These are phyloP conservation scores for Sminthurinus aureus DNA, from an alignment of 2,888 invertebrate species.

Conservation along the genomic window DNA sequence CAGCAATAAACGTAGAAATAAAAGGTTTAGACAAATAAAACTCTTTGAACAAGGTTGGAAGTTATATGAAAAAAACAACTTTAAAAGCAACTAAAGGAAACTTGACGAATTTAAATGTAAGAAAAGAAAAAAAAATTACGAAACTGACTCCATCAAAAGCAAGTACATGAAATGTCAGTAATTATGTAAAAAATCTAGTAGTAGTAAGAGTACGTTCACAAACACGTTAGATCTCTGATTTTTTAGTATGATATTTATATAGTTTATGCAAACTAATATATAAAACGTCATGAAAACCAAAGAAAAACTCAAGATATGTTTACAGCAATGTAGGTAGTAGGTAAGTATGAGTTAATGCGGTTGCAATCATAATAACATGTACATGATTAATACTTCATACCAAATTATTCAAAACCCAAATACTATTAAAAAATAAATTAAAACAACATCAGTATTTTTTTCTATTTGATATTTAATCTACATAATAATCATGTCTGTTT, in stretches of 20 bases:
- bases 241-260: neutral
- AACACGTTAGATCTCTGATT: conserved; percentile 18
- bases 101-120: neutral
- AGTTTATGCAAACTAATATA: too few relatives aligned
- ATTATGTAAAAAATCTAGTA: too few relatives aligned
- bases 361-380: too few relatives aligned
- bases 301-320: neutral
- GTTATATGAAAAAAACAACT: neutral
- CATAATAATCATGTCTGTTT: too few relatives aligned
- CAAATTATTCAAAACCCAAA: too few relatives aligned
- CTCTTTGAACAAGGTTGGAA: neutral
- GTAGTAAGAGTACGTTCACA: conserved; percentile 1
- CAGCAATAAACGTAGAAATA: neutral
- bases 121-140: neutral
- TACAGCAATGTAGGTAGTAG: too few relatives aligned
- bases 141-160: conserved; percentile 35
- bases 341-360: too few relatives aligned
- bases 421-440: too few relatives aligned
- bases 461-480: too few relatives aligned
- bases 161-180: neutral
- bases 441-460: too few relatives aligned
- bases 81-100: neutral
- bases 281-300: neutral
- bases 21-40: neutral
- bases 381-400: too few relatives aligned